phyloP scores from a whole-genome alignment of 2,888 invertebrate genomes.

The Boloria selene region DNA sequence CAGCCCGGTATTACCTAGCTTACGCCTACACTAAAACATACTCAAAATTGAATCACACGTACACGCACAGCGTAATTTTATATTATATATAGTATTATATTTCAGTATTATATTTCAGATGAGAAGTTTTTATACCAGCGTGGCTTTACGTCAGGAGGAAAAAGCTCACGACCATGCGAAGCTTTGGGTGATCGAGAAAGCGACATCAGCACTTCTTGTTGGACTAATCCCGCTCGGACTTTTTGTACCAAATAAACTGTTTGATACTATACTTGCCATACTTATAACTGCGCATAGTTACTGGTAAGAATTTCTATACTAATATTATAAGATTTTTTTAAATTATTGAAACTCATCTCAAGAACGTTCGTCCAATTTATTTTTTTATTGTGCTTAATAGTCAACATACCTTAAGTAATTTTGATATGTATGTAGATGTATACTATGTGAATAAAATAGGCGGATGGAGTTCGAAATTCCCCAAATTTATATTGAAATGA shows the following conservation, averaged over 20 bases:
- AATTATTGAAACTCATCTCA: not conserved
- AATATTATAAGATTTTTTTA: no score
- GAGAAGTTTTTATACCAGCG: slow-evolving; percentile 24
- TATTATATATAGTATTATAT: no score
- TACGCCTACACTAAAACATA: no score
- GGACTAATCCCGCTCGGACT: slow-evolving; percentile 35
- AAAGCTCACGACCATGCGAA: slow-evolving; percentile 35
- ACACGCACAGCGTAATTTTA: not conserved
- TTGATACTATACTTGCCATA: slow-evolving; percentile 34
- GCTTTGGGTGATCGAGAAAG: slow-evolving; percentile 38
- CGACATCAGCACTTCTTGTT: slow-evolving; percentile 27
- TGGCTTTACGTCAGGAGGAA: slow-evolving; percentile 30
- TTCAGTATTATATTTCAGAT: slow-evolving; percentile 21
- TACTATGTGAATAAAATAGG: not conserved
- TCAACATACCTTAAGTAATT: no score
- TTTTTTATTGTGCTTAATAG: no score
- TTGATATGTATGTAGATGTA: no score
- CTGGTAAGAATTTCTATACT: slow-evolving; percentile 26
- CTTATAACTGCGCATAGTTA: slow-evolving; percentile 34
- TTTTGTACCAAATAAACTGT: slow-evolving; percentile 30
- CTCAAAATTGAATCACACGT: no score
- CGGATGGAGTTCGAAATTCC: not conserved
- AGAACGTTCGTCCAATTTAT: not conserved
- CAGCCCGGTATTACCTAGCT: no score
- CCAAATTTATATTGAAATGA: no score